Evolutionary conservation across 2,113 vertebrate species (phyloP).

Genomic region (Campylomormyrus tamandua): DNA sequence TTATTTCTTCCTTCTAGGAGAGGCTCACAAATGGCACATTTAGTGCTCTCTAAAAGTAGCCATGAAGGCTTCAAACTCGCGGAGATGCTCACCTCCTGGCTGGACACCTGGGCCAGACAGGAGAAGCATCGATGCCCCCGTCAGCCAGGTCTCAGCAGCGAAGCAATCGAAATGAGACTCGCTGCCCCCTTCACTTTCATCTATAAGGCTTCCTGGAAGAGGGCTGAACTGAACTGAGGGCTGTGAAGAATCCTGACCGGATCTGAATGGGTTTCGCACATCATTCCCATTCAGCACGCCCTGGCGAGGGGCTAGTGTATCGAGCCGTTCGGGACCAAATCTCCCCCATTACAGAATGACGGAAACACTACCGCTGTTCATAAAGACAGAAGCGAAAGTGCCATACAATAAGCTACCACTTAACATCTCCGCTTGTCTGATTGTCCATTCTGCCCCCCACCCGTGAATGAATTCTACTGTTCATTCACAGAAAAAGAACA

Average conservation of each 20-base stretch:
- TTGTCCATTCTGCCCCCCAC: neutral
- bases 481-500: constrained; percentile 8
- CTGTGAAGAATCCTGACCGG: neutral
- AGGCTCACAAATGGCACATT: neutral
- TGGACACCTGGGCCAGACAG: neutral
- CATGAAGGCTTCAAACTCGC: neutral
- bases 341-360: neutral
- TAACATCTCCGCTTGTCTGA: neutral
- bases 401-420: neutral
- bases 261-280: neutral
- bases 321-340: neutral
- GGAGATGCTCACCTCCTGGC: neutral
- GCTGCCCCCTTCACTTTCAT: neutral
- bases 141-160: neutral
- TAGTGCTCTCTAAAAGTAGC: neutral
- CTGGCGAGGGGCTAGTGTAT: neutral
- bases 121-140: neutral
- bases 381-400: neutral
- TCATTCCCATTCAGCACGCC: neutral
- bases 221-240: neutral
- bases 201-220: neutral
- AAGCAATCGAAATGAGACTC: neutral
- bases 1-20: neutral
- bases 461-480: constrained; percentile 4
- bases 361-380: neutral